phyloP scores from a whole-genome alignment of 2,888 invertebrate species.

The Gerris lacustris region DNA sequence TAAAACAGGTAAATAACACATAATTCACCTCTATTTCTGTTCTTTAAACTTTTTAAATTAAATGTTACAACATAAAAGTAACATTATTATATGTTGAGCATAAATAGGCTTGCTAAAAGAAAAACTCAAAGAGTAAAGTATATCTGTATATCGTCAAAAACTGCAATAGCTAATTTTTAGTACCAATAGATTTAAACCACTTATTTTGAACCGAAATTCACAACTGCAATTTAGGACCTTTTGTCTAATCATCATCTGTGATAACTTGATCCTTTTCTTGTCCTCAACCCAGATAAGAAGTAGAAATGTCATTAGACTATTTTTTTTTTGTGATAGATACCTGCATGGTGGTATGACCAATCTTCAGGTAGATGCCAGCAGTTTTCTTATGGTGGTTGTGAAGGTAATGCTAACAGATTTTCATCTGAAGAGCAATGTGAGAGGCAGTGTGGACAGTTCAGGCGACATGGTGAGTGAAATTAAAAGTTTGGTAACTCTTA shows the following conservation, averaged over 20 bases:
- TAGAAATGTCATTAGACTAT: no score
- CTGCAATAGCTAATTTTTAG: no score
- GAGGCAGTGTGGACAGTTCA: slow-evolving; percentile 59
- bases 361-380: slow-evolving; percentile 44
- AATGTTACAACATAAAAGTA: background rate
- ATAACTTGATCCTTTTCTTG: no score
- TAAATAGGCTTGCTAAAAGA: no score
- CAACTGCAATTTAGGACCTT: no score
- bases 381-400: slow-evolving; percentile 80
- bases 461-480: slow-evolving; percentile 46
- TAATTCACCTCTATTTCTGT: background rate
- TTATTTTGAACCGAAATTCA: no score
- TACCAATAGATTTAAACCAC: no score
- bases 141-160: no score
- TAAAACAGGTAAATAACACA: slow-evolving; percentile 37
- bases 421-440: slow-evolving; percentile 43
- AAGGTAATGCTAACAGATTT: slow-evolving; percentile 80
- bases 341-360: slow-evolving; percentile 63
- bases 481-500: slow-evolving; percentile 18
- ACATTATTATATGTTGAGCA: no score
- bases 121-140: no score
- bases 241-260: no score
- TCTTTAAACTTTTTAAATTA: background rate
- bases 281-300: no score
- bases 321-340: slow-evolving; percentile 34